Evolutionary conservation across 2,113 vertebrate species (phyloP).

Genomic region (Ivindomyrus marchei): DNA sequence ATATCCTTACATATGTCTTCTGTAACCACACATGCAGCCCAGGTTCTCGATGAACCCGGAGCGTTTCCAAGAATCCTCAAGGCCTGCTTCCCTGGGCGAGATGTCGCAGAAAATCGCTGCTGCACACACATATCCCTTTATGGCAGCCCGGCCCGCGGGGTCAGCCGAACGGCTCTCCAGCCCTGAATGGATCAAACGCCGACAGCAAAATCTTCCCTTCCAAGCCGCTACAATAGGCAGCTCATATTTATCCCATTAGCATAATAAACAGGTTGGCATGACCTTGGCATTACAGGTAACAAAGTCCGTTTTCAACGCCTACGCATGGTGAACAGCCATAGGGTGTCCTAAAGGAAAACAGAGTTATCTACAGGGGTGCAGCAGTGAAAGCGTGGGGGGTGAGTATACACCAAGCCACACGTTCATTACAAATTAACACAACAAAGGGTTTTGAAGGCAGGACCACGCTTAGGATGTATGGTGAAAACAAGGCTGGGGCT

Average conservation of each 20-base stretch:
- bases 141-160: neutral
- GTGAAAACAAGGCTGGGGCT: neutral
- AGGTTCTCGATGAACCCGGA: neutral
- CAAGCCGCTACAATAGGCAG: conserved; percentile 22
- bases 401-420: neutral
- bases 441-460: neutral
- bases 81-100: neutral
- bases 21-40: neutral
- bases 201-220: neutral
- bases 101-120: neutral
- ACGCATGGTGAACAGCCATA: neutral
- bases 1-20: neutral
- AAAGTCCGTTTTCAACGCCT: neutral
- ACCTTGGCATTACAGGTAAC: neutral
- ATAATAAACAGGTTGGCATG: conserved; percentile 7
- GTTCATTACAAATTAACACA: conserved; percentile 1
- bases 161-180: neutral
- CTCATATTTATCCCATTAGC: conserved; percentile 4
- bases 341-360: neutral
- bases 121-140: neutral
- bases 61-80: neutral
- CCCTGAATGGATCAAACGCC: neutral
- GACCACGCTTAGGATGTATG: neutral
- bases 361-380: neutral
- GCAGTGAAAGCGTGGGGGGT: neutral